A percentile compares a stretch with the other conserved stretches of the same genome.
These are phyloP conservation scores for Xenops minutus DNA, from an alignment of 2,797 vertebrate species.

Conservation along the genomic window DNA sequence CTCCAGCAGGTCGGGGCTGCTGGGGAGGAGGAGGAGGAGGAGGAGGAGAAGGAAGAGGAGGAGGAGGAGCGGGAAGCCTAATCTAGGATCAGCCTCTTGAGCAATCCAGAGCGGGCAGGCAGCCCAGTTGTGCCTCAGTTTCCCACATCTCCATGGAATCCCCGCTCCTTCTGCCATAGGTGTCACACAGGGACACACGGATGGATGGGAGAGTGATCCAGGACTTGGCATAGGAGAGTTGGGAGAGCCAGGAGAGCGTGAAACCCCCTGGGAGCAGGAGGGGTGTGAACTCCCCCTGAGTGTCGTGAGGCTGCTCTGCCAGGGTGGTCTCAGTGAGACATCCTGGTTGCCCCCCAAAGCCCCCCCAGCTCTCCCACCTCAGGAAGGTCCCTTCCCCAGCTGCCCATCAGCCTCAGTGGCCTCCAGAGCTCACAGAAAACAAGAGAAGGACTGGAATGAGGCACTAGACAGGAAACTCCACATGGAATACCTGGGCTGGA, in stretches of 20 bases:
- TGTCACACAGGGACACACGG: accelerated
- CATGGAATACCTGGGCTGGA: too few species aligned
- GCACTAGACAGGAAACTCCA: accelerated
- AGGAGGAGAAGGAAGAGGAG: background rate
- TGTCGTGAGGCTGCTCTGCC: accelerated
- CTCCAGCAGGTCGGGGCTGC: background rate
- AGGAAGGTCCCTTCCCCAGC: background rate
- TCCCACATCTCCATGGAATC: background rate
- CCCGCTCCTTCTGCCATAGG: background rate
- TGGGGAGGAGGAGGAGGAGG: background rate
- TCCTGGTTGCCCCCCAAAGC: background rate
- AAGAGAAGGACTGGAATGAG: background rate
- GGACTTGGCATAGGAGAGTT: background rate
- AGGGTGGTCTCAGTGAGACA: background rate
- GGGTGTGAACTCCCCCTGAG: background rate
- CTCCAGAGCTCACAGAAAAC: background rate
- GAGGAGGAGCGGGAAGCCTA: background rate
- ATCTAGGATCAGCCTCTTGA: background rate
- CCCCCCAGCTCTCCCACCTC: background rate
- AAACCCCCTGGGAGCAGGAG: accelerated
- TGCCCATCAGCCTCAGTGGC: accelerated
- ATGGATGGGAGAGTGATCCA: accelerated
- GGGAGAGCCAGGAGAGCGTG: background rate
- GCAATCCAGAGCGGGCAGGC: background rate
- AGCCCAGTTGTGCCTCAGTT: background rate